Evolutionary conservation across 2,888 invertebrate species (phyloP), one percentile per base, ranked within the genome.

Genomic region (Plagodis pulveraria): DNA sequence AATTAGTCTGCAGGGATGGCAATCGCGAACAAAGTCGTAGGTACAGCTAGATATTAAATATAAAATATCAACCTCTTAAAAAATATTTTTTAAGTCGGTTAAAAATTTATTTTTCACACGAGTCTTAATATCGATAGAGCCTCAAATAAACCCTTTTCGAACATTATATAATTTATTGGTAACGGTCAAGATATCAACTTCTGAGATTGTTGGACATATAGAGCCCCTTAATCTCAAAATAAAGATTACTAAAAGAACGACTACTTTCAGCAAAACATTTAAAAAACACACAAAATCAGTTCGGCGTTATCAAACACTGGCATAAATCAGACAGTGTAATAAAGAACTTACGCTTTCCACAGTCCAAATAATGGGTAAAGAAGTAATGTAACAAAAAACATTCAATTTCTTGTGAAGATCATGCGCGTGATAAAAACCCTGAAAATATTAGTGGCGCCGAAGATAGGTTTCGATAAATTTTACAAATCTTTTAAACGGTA

Each of bases 211-310:
- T 59, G 66, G 56, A 60, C 68, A 63, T 66, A 57, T 56, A 63
- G 48, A 68, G 68, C 64, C 59, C 66, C 70, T 71, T 71, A 73
- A 73, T 73, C 72, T 72, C 53, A 72, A 73, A 74, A 73, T 70
- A 70, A 63, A 67, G n/a, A n/a, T n/a, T n/a, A n/a, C n/a, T n/a
- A n/a, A n/a, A n/a, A n/a, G n/a, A n/a, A n/a, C n/a, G n/a, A n/a
- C n/a, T n/a, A n/a, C n/a, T 63, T 69, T 67, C 62, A 55, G 57
- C 62, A 60, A 66, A 66, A 70, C 70, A 59, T 44, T 59, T 54
- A 53, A 45, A 11, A 33, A 61, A 60, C n/a, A n/a, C n/a, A n/a
- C n/a, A n/a, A n/a, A n/a, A n/a, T n/a, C n/a, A 61, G 49, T 52
- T 52, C 12, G 65, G 68, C 68, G 66, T 71, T 70, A 45, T 63